Evolutionary conservation across 2,888 invertebrate genomes (phyloP).

Genomic region (Flabesymbios commensalis): DNA sequence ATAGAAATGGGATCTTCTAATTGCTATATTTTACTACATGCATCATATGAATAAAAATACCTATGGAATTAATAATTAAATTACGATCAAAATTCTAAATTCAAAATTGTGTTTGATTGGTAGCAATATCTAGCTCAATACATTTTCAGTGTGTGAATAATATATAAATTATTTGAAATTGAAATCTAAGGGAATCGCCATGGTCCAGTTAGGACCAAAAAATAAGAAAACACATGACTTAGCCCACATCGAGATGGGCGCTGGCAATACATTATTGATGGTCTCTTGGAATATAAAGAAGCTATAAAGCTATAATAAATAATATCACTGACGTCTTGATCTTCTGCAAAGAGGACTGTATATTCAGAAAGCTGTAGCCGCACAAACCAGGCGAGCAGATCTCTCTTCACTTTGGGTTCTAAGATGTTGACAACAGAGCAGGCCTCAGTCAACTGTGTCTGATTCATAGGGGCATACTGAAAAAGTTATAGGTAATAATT

Average conservation of each 20-base stretch:
- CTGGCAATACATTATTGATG: no score
- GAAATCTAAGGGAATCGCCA: neutral
- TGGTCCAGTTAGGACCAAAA: no score
- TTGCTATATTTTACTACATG: no score
- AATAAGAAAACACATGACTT: no score
- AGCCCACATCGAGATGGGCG: no score
- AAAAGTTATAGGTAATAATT: no score
- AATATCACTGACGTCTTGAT: conserved; percentile 79
- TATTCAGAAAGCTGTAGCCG: conserved; percentile 87
- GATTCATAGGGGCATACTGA: conserved; percentile 59
- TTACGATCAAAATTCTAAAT: neutral
- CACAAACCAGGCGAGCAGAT: conserved; percentile 89
- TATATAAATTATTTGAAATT: neutral
- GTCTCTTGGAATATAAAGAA: no score
- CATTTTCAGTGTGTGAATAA: no score
- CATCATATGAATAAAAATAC: neutral
- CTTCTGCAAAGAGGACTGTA: conserved; percentile 87
- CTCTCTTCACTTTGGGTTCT: conserved; percentile 82
- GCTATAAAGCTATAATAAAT: no score
- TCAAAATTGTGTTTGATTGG: neutral
- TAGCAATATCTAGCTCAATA: no score
- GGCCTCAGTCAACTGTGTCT: conserved; percentile 69
- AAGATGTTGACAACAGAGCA: conserved; percentile 84
- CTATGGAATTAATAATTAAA: neutral
- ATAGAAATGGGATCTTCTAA: neutral